Conservation (phyloP, 2,113 vertebrate genomes). For the Crotalus horridus region DNA sequence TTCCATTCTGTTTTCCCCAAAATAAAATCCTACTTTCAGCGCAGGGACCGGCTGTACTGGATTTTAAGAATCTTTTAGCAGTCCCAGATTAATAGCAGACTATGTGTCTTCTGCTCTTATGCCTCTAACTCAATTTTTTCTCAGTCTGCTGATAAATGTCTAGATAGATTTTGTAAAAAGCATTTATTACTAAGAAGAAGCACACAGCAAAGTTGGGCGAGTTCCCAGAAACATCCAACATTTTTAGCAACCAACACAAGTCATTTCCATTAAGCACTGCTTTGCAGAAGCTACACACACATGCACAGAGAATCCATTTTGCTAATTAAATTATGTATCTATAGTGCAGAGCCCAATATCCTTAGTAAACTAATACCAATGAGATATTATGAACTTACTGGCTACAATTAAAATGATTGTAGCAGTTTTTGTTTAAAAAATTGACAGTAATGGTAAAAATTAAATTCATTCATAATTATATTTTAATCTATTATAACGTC, state of each 20-base stretch:
- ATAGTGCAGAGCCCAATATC: background rate
- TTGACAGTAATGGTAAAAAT: background rate
- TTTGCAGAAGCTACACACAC: background rate
- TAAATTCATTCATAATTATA: background rate
- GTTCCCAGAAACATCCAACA: background rate
- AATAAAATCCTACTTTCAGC: background rate
- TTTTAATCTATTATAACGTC: background rate
- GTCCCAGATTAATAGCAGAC: background rate
- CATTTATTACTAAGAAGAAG: background rate
- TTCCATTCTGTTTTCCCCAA: background rate
- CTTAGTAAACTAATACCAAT: background rate
- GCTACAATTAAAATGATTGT: background rate
- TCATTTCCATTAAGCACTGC: conserved; percentile 19
- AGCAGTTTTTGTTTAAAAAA: background rate
- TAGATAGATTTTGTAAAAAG: background rate
- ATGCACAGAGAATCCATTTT: background rate
- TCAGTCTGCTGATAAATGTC: conserved; percentile 1
- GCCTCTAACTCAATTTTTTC: background rate
- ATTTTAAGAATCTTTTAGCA: background rate
- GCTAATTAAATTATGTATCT: conserved; percentile 1
- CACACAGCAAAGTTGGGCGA: background rate
- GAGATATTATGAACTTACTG: background rate
- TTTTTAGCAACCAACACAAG: conserved; percentile 10
- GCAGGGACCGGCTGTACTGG: background rate
- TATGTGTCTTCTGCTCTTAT: background rate